Conservation (phyloP, 2,888 invertebrate genomes). For the Agrotis segetum region DNA sequence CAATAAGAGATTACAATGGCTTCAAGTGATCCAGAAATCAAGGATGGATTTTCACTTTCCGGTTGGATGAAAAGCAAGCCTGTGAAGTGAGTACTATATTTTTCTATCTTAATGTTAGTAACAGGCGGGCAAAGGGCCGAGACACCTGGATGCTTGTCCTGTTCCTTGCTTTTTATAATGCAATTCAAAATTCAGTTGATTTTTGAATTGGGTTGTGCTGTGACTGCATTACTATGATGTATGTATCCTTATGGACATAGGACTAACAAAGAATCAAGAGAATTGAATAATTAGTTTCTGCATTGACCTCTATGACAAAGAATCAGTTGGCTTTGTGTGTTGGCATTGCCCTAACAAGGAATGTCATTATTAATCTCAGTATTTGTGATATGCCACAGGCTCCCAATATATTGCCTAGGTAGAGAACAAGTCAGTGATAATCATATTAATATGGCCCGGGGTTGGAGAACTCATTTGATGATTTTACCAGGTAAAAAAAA, state of each 20-base stretch:
- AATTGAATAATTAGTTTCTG: neutral
- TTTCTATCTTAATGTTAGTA: neutral
- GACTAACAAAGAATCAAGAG: neutral
- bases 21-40: slow-evolving; percentile 91
- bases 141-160: too few relatives aligned
- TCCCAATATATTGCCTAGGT: neutral
- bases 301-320: neutral
- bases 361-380: neutral
- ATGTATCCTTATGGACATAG: too few relatives aligned
- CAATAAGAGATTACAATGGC: slow-evolving; percentile 76
- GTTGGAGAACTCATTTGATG: too few relatives aligned
- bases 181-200: too few relatives aligned
- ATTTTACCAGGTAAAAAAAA: too few relatives aligned
- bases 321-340: neutral
- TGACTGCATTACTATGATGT: too few relatives aligned
- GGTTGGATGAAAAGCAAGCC: slow-evolving; percentile 94
- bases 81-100: slow-evolving; percentile 82
- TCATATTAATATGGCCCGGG: too few relatives aligned
- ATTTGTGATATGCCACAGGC: neutral
- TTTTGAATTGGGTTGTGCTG: too few relatives aligned
- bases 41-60: slow-evolving; percentile 92
- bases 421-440: neutral
- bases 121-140: too few relatives aligned
- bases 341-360: neutral
- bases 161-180: too few relatives aligned